Evolutionary conservation across 53 echinoderm and acorn worm species (phyloP), one percentile per base, ranked within the genome.

Genomic region (Pentamera pediparva): DNA sequence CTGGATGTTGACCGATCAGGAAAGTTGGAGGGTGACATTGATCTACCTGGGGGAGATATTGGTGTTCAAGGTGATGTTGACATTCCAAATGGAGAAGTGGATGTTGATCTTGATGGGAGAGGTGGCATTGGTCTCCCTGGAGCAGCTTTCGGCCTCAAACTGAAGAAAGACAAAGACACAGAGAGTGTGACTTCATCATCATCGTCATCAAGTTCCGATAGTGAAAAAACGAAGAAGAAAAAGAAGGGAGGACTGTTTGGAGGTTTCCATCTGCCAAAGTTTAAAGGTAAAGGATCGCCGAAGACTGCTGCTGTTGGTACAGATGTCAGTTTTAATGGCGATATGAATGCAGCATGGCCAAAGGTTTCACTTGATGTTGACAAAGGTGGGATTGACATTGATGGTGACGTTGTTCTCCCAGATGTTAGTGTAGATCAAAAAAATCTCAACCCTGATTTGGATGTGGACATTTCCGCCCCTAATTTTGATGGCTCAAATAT

Each of bases 371-470:
- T 67, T 32, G 35, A 51, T 15, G 69, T 67, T 47, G 79, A 79
- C 30, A 79, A 69, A 37, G 80, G 80, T 13, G 37, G 47, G 1
- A 60, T 53, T 34, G 69, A 76, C 34, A 76, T 83, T 67, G 65
- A 54, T 41, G 18, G 67, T 21, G 69, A 56, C 34, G 43, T 76
- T 25, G 40, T 63, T 20, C 19, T 51, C 8, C 25, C 57, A 3
- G 58, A 64, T 32, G 58, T 53, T 59, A 69, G 45, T 33, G 67
- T 65, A 27, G 67, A 82, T 43, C 45, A 59, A 52, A 65, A 65
- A 65, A 76, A 65, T 20, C 65, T 58, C 17, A 45, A 76, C 33
- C 69, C 75, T 17, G 65, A 82, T 54, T 39, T 82, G n/a, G 76
- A 76, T 82, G 76, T 82, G 21, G 82, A 63, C 55, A 79, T 79